Percentiles rank a stretch among this genome's conserved stretches.
Conservation (phyloP, 2,113 vertebrate species). For the Natator depressus region DNA sequence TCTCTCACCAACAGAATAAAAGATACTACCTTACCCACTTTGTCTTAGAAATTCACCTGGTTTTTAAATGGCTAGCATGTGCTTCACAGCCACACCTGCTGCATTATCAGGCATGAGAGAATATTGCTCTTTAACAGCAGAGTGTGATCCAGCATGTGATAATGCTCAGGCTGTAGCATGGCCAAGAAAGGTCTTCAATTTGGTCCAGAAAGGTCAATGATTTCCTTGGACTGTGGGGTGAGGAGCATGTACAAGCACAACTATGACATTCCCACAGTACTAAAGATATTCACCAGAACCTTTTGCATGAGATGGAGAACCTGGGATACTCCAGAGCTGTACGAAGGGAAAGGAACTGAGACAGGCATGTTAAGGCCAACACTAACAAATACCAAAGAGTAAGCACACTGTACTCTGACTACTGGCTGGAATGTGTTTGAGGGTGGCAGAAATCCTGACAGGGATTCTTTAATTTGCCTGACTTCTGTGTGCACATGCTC, state of each 20-base stretch:
- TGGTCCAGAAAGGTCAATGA: background rate
- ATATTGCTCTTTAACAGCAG: background rate
- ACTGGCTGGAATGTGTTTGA: background rate
- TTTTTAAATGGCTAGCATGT: background rate
- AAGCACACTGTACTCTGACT: background rate
- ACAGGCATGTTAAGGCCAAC: background rate
- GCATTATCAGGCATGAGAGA: background rate
- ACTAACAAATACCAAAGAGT: background rate
- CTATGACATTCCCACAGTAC: background rate
- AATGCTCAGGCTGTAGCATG: background rate
- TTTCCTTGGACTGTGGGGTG: background rate
- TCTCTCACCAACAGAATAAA: background rate
- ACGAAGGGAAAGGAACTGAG: background rate
- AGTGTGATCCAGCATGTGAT: background rate
- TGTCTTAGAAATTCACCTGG: background rate
- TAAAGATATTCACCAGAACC: background rate
- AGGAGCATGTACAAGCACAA: background rate
- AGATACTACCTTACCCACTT: background rate
- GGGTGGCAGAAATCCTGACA: rapidly evolving
- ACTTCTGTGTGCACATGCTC: background rate
- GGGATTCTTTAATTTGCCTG: background rate
- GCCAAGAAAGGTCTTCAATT: background rate
- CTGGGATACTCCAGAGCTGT: background rate
- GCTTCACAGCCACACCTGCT: background rate
- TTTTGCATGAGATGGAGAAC: background rate